These are phyloP conservation scores for Chaetodon auriga DNA, from an alignment of 2,113 vertebrate genomes.

Conservation along the genomic window DNA sequence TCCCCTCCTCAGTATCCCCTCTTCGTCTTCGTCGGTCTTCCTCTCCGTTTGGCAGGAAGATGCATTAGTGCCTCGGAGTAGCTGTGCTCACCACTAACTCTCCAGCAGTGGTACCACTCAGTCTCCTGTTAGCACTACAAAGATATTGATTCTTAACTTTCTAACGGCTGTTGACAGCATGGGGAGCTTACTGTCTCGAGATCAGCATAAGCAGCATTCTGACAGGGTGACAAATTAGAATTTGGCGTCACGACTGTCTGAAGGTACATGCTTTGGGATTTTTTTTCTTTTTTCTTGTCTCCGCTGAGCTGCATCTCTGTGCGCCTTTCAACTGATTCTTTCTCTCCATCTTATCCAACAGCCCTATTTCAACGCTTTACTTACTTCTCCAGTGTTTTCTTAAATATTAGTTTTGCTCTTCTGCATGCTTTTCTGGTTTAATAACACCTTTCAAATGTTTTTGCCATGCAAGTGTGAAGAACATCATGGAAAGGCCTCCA, in stretches of 20 bases:
- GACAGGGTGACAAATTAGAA: constrained; percentile 4
- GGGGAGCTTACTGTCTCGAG: constrained; percentile 22
- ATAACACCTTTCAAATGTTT: not conserved
- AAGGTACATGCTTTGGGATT: constrained; percentile 20
- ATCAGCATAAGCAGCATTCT: constrained; percentile 8
- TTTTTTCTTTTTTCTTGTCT: not conserved
- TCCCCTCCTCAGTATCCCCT: not conserved
- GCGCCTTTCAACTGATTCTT: not conserved
- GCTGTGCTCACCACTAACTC: constrained; percentile 9
- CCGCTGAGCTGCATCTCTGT: constrained; percentile 10
- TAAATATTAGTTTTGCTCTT: constrained; percentile 13
- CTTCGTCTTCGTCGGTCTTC: not conserved
- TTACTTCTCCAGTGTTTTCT: not conserved
- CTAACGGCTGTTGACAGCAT: constrained; percentile 23
- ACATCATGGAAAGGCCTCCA: not conserved
- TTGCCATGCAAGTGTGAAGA: not conserved
- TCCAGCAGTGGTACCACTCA: not conserved
- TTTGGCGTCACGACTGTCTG: constrained; percentile 2
- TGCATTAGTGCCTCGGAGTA: constrained; percentile 8
- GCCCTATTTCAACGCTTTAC: not conserved
- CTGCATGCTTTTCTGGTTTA: not conserved
- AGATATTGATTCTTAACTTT: constrained; percentile 32
- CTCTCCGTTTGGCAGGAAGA: constrained; percentile 11
- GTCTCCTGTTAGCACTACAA: constrained; percentile 33
- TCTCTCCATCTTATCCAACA: constrained; percentile 9